Evolutionary conservation across 2,888 invertebrate genomes (phyloP), one percentile per base, ranked within the genome.

Genomic region (Anoncus sp.): DNA sequence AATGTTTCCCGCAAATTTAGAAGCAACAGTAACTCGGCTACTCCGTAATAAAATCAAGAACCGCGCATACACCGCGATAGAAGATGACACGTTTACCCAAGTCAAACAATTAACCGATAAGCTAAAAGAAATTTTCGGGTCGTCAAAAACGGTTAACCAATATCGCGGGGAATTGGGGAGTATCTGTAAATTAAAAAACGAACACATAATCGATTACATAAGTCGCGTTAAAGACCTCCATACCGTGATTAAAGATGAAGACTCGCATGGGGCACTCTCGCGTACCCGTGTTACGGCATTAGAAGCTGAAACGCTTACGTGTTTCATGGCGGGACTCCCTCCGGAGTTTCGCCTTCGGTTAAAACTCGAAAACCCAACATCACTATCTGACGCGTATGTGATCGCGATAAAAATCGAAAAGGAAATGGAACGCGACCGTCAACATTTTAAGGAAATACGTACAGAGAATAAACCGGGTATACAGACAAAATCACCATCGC

Each of bases 161-260:
- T n/a, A n/a, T n/a, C n/a, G n/a, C n/a, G n/a, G n/a, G n/a, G n/a
- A n/a, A 40, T 3, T 40, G 10, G 40, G 40, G 12, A 40, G n/a
- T 12, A 14, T 40, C 3, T 4, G 3, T 7, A 40, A 40, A 12
- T 3, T 3, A 12, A 9, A 40, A 6, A 4, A 31, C 10, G 75
- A 75, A 22, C 74, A 74, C 22, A 43, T 78, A 1, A 6, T 78
- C 7, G 71, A 74, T 12, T 74, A 74, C 40, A 78, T 78, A 7
- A 40, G 74, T 3, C 49, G 74, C 3, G 66, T 78, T 5, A 77
- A 77, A 49, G 69, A 67, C 24, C 38, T 77, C 12, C 24, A 66
- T 24, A 27, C 53, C 2, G 60, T 51, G 2, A 71, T 62, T 9
- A 14, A 9, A 16, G 71, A 70, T 1, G 43, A 6, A 1, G 70